phyloP scores from a whole-genome alignment of 2,888 invertebrate genomes.

The Cryptus armator region DNA sequence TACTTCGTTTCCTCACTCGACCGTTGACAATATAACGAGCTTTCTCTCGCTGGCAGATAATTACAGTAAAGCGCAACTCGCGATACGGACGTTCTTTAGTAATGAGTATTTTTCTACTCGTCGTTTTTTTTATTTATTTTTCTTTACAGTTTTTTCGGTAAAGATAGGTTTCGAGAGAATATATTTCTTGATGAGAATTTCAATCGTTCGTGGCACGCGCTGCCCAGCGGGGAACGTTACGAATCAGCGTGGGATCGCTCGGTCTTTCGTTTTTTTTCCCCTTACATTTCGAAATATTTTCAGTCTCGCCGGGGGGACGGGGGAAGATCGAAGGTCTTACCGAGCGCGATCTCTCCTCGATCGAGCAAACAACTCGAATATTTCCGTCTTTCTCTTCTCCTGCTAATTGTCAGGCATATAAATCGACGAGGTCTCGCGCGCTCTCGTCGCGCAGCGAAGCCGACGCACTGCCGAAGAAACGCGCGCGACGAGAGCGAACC shows the following conservation, averaged over 20 bases:
- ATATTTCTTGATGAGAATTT: constrained; percentile 35
- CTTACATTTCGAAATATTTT: constrained; percentile 41
- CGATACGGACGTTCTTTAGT: constrained; percentile 13
- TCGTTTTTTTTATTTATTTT: neutral
- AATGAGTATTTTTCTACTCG: neutral
- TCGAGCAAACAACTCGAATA: constrained; percentile 42
- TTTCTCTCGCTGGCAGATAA: constrained; percentile 29
- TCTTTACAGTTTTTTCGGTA: neutral
- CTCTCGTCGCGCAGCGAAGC: neutral
- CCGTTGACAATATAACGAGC: constrained; percentile 53
- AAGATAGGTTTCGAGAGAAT: neutral
- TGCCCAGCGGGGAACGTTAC: constrained; percentile 36
- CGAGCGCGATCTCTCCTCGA: constrained; percentile 45
- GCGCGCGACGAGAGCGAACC: constrained; percentile 4
- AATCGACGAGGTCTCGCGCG: constrained; percentile 73
- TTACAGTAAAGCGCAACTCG: constrained; percentile 24
- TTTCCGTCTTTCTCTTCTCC: constrained; percentile 56
- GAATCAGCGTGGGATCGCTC: constrained; percentile 23
- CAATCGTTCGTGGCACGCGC: constrained; percentile 45
- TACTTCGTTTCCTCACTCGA: constrained; percentile 29
- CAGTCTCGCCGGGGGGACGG: neutral
- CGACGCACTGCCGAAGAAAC: constrained; percentile 24
- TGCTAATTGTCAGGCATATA: constrained; percentile 81
- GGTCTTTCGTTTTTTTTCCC: constrained; percentile 9
- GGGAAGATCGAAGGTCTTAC: constrained; percentile 41